Evolutionary conservation across 2,113 vertebrate genomes (phyloP).

Genomic region (Butastur rufipennis): DNA sequence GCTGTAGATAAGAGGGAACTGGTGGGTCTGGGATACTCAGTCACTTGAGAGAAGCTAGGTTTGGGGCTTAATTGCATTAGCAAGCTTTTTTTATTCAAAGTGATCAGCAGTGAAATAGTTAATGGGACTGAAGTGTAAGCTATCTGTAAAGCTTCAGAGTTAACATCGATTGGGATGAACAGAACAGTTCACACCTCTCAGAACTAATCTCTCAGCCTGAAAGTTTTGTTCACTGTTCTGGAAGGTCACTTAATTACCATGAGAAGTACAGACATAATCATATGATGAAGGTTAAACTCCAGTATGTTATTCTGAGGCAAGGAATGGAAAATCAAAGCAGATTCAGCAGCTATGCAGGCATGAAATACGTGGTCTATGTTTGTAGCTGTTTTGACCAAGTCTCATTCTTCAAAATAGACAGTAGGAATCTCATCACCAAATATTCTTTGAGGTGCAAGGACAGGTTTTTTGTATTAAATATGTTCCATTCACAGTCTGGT

Average conservation of each 20-base stretch:
- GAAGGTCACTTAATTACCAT: conserved; percentile 56
- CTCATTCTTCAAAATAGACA: not conserved
- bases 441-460: not conserved
- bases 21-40: not conserved
- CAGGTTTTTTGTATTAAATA: not conserved
- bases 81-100: not conserved
- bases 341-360: not conserved
- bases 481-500: not conserved
- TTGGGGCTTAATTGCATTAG: not conserved
- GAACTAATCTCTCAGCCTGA: conserved; percentile 41
- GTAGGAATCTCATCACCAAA: not conserved
- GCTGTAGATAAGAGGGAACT: not conserved
- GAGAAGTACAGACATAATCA: conserved; percentile 19
- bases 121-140: not conserved
- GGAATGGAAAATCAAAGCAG: conserved; percentile 3
- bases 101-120: conserved; percentile 16
- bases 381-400: not conserved
- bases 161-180: conserved; percentile 42
- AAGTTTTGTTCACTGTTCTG: conserved; percentile 50
- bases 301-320: not conserved
- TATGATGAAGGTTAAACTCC: conserved; percentile 48
- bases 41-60: not conserved
- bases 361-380: not conserved
- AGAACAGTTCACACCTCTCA: conserved; percentile 48
- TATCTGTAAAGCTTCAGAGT: not conserved